Conservation (phyloP, 2,888 invertebrate genomes). For the Chaitophorus viminalis region DNA sequence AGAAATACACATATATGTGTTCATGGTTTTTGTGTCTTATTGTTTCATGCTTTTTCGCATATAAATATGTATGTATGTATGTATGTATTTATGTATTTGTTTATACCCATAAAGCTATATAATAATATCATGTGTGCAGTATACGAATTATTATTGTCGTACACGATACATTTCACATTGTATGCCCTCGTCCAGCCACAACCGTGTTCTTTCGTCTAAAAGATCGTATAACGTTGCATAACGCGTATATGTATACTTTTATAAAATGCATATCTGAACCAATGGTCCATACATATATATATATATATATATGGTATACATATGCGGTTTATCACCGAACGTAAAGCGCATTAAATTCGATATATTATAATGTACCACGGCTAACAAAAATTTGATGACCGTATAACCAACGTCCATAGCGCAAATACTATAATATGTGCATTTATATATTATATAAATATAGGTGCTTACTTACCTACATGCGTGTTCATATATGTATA, state of each 20-base stretch:
- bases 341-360: background rate
- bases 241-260: too few species aligned
- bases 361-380: background rate
- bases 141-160: background rate
- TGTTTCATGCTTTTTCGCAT: background rate
- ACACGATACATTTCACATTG: slow-evolving; percentile 1
- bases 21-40: background rate
- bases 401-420: background rate
- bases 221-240: background rate
- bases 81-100: background rate
- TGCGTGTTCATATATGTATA: too few species aligned
- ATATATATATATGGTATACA: too few species aligned
- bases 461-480: too few species aligned
- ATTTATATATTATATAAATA: background rate
- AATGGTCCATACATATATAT: background rate
- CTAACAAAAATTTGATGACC: slow-evolving; percentile 47
- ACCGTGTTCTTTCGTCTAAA: background rate
- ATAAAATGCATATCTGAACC: background rate
- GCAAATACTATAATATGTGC: background rate
- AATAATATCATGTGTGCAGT: too few species aligned
- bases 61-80: too few species aligned
- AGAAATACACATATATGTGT: too few species aligned
- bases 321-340: background rate
- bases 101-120: background rate
- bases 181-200: too few species aligned